A percentile compares a stretch with the other conserved stretches of the same genome.
phyloP scores from a whole-genome alignment of 64 coral and sea anemone genomes.

The Catalaphyllia jardinei region DNA sequence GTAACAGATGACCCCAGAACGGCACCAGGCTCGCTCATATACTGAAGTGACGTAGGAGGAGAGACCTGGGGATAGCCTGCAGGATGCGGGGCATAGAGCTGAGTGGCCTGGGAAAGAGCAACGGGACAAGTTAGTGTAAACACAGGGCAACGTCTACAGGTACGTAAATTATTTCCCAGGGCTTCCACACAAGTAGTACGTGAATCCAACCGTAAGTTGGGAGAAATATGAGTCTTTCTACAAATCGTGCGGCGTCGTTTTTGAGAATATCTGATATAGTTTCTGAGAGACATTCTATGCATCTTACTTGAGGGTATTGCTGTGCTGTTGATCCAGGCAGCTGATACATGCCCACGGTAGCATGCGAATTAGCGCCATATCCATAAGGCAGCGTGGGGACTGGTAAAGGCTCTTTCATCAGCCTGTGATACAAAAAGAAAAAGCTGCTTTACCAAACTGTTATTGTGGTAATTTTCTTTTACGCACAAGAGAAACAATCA shows the following conservation, averaged over 20 bases:
- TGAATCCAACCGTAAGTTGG: no score
- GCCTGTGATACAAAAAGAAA: constrained; percentile 19
- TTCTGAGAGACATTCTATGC: not conserved
- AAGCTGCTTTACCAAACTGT: not conserved
- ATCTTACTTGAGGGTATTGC: constrained; percentile 59
- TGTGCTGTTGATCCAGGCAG: constrained; percentile 21
- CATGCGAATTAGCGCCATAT: constrained; percentile 51
- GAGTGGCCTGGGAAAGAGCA: no score
- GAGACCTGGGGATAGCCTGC: constrained; percentile 74
- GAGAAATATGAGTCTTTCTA: no score
- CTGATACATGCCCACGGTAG: constrained; percentile 48
- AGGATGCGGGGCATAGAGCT: constrained; percentile 43
- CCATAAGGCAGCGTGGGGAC: constrained; percentile 64
- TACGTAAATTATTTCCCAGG: no score
- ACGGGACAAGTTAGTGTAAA: no score
- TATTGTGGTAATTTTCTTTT: no score
- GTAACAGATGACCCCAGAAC: not conserved
- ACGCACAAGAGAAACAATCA: no score
- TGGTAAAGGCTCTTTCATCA: constrained; percentile 87
- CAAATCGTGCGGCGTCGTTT: no score
- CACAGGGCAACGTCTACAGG: no score
- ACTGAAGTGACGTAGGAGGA: constrained; percentile 5
- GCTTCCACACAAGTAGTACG: no score
- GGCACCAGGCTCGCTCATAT: not conserved
- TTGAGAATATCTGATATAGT: no score